Percentiles rank a stretch among this genome's conserved stretches.
Evolutionary conservation across 2,888 invertebrate genomes (phyloP).

Genomic region (Yponomeuta sedellus): DNA sequence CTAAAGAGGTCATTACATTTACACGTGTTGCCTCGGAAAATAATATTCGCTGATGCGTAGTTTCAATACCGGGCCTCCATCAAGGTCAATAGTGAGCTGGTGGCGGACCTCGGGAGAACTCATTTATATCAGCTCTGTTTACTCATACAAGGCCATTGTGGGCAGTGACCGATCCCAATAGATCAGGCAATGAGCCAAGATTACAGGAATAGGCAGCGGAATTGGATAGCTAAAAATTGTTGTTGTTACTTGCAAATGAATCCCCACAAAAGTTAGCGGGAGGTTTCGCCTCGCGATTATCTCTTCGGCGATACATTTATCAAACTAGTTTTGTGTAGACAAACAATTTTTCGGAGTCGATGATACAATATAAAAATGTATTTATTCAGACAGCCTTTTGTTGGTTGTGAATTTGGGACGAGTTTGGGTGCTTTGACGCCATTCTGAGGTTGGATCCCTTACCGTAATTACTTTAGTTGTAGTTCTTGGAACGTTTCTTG

Average conservation of each 20-base stretch:
- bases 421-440: not conserved
- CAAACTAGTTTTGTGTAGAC: not conserved
- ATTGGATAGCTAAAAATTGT: not conserved
- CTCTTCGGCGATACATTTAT: not conserved
- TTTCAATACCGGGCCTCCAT: constrained; percentile 25
- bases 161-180: constrained; percentile 8
- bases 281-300: not conserved
- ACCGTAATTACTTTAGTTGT: not conserved
- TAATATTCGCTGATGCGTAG: constrained; percentile 23
- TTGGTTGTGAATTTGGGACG: not conserved
- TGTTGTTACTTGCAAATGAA: constrained; percentile 8
- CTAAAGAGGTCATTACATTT: constrained; percentile 31
- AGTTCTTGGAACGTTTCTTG: not conserved
- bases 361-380: not conserved
- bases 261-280: not conserved
- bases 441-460: not conserved
- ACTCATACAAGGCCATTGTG: not conserved
- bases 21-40: constrained; percentile 28
- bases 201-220: not conserved
- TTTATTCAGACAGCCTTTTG: not conserved
- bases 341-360: not conserved
- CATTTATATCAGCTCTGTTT: constrained; percentile 10
- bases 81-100: constrained; percentile 25
- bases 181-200: constrained; percentile 15
- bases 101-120: constrained; percentile 22